Evolutionary conservation across 2,113 vertebrate genomes (phyloP), one percentile per base, ranked within the genome.

Genomic region (Nannobrachium achirus): DNA sequence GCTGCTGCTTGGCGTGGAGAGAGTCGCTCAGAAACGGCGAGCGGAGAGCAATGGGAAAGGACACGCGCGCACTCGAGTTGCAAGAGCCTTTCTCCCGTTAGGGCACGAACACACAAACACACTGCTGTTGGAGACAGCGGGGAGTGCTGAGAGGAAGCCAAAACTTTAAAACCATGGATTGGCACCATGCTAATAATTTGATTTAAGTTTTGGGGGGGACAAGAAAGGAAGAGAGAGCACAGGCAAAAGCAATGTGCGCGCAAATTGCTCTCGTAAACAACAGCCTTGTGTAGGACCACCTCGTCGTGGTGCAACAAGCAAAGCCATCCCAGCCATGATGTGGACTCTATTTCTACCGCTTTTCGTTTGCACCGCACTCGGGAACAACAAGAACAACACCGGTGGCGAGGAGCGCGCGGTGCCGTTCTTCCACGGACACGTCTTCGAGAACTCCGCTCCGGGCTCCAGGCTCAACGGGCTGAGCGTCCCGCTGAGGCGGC

Each of bases 391-490:
- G 3, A 33, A 33, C 25, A 33, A 33, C 25, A 33, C 0, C 25
- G 6, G 1, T 5, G 91, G 91, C 46, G 56, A 59, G 62, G 85
- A 90, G n/a, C 86, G 75, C 63, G 81, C n/a, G n/a, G n/a, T 76
- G 38, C 94, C 94, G 6, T 90, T 93, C 16, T 96, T 95, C 75
- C 88, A 89, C 39, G 95, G 95, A 8, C 93, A 94, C 52, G 93
- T 96, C 8, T 92, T 89, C 61, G 95, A 96, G 83, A 96, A 96
- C 92, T 92, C 92, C 0, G 90, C 94, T n/a, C 84, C 91, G 39
- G 95, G 95, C 42, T 93, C 93, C 6, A 88, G 92, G 63, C 94
- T 95, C 71, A 92, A 90, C 66, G 95, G 95, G 16, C 86, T 95
- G 51, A 95, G 89, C 76, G 89, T 95, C 75, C 94, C 94, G 10